Evolutionary conservation across 2,797 vertebrate genomes (phyloP), one percentile per base, ranked within the genome.

Genomic region (Cuniculus paca): DNA sequence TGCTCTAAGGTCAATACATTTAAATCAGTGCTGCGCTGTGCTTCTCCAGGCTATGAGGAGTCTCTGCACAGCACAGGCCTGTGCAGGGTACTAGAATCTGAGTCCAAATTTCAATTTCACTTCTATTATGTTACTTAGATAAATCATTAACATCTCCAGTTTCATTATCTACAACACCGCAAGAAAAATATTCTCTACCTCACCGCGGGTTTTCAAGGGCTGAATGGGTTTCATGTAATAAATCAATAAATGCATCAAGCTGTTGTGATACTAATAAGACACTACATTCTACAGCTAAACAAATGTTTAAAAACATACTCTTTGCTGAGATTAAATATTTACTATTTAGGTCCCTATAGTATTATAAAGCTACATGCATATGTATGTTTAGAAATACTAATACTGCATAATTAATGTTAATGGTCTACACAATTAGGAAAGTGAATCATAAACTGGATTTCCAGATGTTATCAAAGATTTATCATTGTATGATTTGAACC

Each of bases 261-360:
- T 89, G 81, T 17, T 72, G 31, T 85, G 82, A 50, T 2, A 79
- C 45, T 42, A 85, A 74, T 39, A 48, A 90, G 92, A 91, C 36
- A 63, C 34, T 74, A 70, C 13, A 63, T 31, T 77, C 48, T 84
- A 74, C 63, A 92, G 54, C 70, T 82, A 48, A 79, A 58, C 11
- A 63, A 34, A 60, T 50, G 31, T 89, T 60, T 34, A 63, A 92
- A 70, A 78, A 48, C 19, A n/a, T 92, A 79, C 52, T 68, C 54
- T 91, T n/a, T 88, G 94, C 81, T 42, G 36, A 90, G 3, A 58
- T 89, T 86, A 91, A 95, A 61, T 79, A 72, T 80, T 94, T 87
- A 79, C n/a, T 60, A 92, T 39, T 48, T 86, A 63, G 50, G 75
- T 75, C 24, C 8, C 24, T 74, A 58, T 81, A 74, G 68, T 20